phyloP scores from a whole-genome alignment of 2,888 invertebrate genomes.

The Euproctis similis region DNA sequence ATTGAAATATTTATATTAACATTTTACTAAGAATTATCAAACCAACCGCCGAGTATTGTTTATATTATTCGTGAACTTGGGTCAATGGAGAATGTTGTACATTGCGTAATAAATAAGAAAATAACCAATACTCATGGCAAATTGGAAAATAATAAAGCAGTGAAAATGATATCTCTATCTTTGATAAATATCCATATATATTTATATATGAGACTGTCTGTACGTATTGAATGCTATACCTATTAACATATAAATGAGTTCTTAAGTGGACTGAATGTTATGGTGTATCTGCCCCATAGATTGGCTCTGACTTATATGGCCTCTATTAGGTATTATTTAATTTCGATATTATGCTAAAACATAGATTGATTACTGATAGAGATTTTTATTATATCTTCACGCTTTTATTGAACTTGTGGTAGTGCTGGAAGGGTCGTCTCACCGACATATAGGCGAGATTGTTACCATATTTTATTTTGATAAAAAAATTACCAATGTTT shows the following conservation, averaged over 20 bases:
- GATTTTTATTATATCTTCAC: too few species aligned
- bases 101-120: slow-evolving; percentile 58
- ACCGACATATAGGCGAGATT: too few species aligned
- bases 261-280: slow-evolving; percentile 65
- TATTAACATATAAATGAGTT: slow-evolving; percentile 75
- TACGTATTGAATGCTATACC: slow-evolving; percentile 53
- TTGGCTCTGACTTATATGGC: slow-evolving; percentile 40
- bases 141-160: slow-evolving; percentile 75
- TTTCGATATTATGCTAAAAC: slow-evolving; percentile 26
- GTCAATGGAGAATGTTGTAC: slow-evolving; percentile 40
- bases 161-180: slow-evolving; percentile 75
- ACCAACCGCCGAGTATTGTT: too few species aligned
- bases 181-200: too few species aligned
- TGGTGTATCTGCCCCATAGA: slow-evolving; percentile 44
- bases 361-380: slow-evolving; percentile 30
- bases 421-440: too few species aligned
- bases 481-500: too few species aligned
- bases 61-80: slow-evolving; percentile 23
- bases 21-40: too few species aligned
- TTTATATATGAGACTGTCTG: slow-evolving; percentile 66
- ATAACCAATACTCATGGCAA: slow-evolving; percentile 70
- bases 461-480: too few species aligned
- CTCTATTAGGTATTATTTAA: slow-evolving; percentile 42
- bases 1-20: too few species aligned
- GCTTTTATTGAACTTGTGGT: too few species aligned